Evolutionary conservation across 2,797 vertebrate species (phyloP), one percentile per base, ranked within the genome.

Genomic region (Simalia tracyae): DNA sequence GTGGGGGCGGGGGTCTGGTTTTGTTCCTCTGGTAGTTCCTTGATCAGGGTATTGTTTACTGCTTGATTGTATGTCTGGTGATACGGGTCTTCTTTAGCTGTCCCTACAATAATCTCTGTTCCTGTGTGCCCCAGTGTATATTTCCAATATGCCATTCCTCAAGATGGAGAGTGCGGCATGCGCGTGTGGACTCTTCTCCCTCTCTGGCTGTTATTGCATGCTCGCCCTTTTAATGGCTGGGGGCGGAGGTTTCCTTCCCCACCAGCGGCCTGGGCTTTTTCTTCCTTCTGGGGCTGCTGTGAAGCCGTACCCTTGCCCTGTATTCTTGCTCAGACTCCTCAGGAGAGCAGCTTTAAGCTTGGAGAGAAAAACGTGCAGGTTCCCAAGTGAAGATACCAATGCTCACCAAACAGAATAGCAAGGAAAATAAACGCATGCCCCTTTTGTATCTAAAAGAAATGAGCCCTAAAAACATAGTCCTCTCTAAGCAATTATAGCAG

Each of bases 71-170:
- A 42, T 2, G 4, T 12, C 15, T 10, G n/a, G 1, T 1, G 28
- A 1, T 42, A 42, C 42, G 42, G 2, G 42, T 42, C 8, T 7
- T 24, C 10, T 17, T 42, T 11, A 3, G 11, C 11, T 0, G 46
- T 1, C 26, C 10, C 10, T 17, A 0, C 17, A 28, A 9, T 1
- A 31, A 12, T 28, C 11, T 24, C 15, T 7, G 24, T 24, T 64
- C 63, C 22, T 56, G 0, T 2, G 6, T 1, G 66, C 1, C 36
- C 1, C 36, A 0, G 7, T 4, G 8, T 4, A 19, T 3, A 4
- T 42, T 7, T n/a, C 5, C n/a, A 68, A 0, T 0, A 8, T 56
- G 87, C 50, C 90, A 60, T 63, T 90, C 42, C 85, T 57, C 0
- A 14, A 11, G 68, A 26, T 0, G 14, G 26, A 50, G 61, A 28